phyloP scores from a whole-genome alignment of 2,797 vertebrate species.

The Gallirallus australis region DNA sequence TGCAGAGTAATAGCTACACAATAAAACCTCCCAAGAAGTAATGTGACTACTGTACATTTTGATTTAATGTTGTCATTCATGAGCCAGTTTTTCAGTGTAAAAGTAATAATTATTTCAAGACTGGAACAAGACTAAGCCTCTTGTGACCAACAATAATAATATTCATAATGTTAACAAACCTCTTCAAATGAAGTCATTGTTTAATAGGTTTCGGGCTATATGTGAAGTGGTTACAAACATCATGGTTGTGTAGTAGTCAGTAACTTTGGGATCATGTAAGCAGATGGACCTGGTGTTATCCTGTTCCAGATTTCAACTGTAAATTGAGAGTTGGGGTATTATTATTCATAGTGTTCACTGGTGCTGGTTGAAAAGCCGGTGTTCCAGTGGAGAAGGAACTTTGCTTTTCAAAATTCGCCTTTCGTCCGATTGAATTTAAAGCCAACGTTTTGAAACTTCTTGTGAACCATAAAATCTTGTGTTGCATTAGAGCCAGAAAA shows the following conservation, averaged over 20 bases:
- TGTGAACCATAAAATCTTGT: background rate
- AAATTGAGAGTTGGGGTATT: background rate
- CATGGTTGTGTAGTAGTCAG: background rate
- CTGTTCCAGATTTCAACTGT: background rate
- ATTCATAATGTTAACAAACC: constrained; percentile 41
- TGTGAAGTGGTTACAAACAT: constrained; percentile 29
- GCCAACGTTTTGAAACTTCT: background rate
- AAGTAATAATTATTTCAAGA: constrained; percentile 48
- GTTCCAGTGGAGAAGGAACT: background rate
- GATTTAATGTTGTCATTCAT: constrained; percentile 20
- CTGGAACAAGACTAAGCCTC: constrained; percentile 35
- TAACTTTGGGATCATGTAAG: background rate
- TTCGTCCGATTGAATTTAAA: background rate
- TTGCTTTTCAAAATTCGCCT: constrained; percentile 1
- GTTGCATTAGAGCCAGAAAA: background rate
- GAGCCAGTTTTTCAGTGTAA: constrained; percentile 20
- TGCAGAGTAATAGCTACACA: background rate
- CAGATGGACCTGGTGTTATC: background rate
- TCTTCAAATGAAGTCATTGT: constrained; percentile 56
- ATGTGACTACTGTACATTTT: constrained; percentile 15
- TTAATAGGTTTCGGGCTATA: constrained; percentile 38
- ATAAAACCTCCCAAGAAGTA: constrained; percentile 51
- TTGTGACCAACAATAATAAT: constrained; percentile 55
- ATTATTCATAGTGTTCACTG: background rate
- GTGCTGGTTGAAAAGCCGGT: background rate